A percentile compares a stretch with the other conserved stretches of the same genome.
Conservation (phyloP, 2,888 invertebrate species). For the Ametastegia equiseti region DNA sequence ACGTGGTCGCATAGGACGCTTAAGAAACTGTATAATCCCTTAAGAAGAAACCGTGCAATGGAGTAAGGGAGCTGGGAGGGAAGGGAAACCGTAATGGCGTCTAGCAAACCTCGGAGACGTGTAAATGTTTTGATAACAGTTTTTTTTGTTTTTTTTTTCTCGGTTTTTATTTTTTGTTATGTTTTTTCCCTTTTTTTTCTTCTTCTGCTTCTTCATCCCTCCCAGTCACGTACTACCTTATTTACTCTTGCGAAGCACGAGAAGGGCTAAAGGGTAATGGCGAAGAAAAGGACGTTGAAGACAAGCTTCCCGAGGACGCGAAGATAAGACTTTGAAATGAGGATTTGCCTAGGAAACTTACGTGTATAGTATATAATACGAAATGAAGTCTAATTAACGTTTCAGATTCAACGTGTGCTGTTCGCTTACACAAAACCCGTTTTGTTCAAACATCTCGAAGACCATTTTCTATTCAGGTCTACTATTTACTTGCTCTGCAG, state of each 20-base stretch:
- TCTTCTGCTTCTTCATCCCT: neutral
- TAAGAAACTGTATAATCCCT: neutral
- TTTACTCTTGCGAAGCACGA: neutral
- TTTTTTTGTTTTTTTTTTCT: neutral
- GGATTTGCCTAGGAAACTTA: neutral
- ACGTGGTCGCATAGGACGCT: neutral
- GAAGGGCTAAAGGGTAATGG: neutral
- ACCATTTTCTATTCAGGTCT: neutral
- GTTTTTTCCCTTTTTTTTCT: neutral
- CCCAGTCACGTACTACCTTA: neutral
- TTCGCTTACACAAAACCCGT: neutral
- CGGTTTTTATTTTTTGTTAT: neutral
- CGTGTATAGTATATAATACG: neutral
- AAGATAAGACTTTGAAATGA: neutral
- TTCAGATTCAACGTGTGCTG: neutral
- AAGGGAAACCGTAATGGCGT: conserved; percentile 10
- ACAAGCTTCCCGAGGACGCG: too few relatives aligned
- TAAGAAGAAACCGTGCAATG: neutral
- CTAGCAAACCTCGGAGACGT: conserved; percentile 9
- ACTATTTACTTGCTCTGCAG: neutral
- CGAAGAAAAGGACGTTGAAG: neutral
- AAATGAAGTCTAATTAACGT: conserved; percentile 2
- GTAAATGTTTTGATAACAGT: conserved; percentile 27
- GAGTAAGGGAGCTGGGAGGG: neutral
- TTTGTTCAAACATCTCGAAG: neutral